Percentiles rank a stretch among this genome's conserved stretches.
phyloP scores from a whole-genome alignment of 2,113 vertebrate species.

The Axis porcinus region DNA sequence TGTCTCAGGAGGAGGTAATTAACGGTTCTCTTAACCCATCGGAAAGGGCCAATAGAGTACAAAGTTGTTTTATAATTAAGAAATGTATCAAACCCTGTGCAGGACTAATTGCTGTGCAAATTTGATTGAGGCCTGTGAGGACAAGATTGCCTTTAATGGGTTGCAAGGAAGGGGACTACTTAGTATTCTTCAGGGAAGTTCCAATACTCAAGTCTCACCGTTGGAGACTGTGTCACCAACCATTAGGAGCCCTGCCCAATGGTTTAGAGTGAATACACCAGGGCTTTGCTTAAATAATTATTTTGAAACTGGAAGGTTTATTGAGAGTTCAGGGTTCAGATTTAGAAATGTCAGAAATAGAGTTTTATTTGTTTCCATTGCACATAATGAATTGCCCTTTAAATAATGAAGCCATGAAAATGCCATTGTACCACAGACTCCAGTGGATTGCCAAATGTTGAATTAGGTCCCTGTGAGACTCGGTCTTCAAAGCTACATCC shows the following conservation, averaged over 20 bases:
- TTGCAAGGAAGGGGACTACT: conserved; percentile 47
- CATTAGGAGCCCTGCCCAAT: conserved; percentile 10
- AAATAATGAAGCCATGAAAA: conserved; percentile 67
- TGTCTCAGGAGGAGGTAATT: conserved; percentile 71
- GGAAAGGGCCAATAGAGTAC: conserved; percentile 69
- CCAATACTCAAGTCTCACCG: neutral
- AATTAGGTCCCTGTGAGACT: neutral
- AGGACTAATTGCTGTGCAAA: conserved; percentile 74
- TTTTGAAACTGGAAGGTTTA: conserved; percentile 69
- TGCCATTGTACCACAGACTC: conserved; percentile 44
- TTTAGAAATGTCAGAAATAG: conserved; percentile 75
- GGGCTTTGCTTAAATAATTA: conserved; percentile 69
- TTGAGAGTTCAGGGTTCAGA: conserved; percentile 67
- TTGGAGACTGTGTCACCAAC: conserved; percentile 1
- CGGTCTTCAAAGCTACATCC: conserved; percentile 26
- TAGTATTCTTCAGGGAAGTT: conserved; percentile 63
- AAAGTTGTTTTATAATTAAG: conserved; percentile 77
- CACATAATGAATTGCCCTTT: conserved; percentile 70
- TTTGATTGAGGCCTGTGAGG: conserved; percentile 71
- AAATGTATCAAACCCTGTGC: conserved; percentile 72
- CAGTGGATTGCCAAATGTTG: conserved; percentile 48
- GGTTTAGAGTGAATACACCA: conserved; percentile 37
- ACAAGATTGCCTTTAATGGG: conserved; percentile 65
- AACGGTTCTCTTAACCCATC: conserved; percentile 66
- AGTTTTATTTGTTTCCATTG: conserved; percentile 74